phyloP scores from a whole-genome alignment of 92 coral and sea anemone species.

The Parazoanthus atlanticus region DNA sequence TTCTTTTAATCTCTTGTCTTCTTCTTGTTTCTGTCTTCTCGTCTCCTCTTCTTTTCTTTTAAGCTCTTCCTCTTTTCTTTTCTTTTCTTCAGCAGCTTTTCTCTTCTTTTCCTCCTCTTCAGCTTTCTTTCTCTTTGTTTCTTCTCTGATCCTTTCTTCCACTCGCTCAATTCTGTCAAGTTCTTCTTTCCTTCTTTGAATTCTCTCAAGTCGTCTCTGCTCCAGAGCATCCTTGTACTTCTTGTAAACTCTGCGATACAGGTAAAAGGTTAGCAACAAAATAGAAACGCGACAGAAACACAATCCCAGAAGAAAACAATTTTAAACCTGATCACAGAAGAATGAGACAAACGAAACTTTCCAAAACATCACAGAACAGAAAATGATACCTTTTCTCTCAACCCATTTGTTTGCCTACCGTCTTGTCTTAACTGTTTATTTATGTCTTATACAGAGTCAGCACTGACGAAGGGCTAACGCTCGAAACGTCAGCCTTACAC shows the following conservation, averaged over 20 bases:
- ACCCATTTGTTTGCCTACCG: not conserved
- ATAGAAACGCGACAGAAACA: not conserved
- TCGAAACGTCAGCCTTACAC: too few species aligned
- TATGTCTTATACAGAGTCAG: not conserved
- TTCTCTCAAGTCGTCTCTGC: constrained; percentile 44
- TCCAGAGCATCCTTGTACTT: constrained; percentile 58
- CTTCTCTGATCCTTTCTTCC: constrained; percentile 58
- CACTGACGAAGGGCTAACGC: too few species aligned
- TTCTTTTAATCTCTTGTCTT: constrained; percentile 23
- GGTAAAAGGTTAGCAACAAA: not conserved
- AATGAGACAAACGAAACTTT: too few species aligned
- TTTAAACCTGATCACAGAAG: not conserved
- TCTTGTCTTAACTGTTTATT: not conserved
- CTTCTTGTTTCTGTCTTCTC: constrained; percentile 11
- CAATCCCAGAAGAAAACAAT: not conserved
- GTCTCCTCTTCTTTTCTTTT: constrained; percentile 23
- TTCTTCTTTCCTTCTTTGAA: constrained; percentile 50
- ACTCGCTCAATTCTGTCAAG: constrained; percentile 63
- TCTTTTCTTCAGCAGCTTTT: constrained; percentile 41
- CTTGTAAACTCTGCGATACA: constrained; percentile 52
- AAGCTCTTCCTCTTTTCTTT: constrained; percentile 23
- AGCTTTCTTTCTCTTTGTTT: constrained; percentile 50
- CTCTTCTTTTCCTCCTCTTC: constrained; percentile 50
- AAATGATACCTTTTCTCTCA: not conserved
- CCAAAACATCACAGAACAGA: too few species aligned